Conservation (phyloP, 2,113 vertebrate species). For the Zeus faber region DNA sequence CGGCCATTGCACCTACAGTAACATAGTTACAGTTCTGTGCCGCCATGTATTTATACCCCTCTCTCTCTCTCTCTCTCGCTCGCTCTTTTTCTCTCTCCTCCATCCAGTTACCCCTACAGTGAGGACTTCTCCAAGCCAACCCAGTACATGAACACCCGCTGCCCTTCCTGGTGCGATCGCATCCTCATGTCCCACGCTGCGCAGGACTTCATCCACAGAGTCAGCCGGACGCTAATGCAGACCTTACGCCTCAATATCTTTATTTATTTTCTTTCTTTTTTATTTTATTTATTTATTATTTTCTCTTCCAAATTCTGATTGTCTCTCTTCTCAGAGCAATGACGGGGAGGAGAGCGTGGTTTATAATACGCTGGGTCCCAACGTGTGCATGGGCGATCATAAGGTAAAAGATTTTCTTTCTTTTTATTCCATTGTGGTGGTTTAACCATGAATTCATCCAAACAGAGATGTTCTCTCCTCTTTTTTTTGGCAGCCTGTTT, state of each 20-base stretch:
- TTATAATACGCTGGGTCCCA: conserved; percentile 76
- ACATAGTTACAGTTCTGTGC: background rate
- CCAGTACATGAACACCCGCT: conserved; percentile 82
- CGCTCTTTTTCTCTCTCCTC: background rate
- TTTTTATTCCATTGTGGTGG: conserved; percentile 23
- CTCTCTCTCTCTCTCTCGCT: background rate
- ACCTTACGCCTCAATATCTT: background rate
- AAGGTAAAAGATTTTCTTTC: conserved; percentile 77
- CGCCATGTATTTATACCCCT: background rate
- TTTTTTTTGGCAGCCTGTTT: conserved; percentile 72
- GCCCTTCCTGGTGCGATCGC: conserved; percentile 83
- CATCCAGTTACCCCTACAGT: conserved; percentile 82
- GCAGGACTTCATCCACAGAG: conserved; percentile 60
- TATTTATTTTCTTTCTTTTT: background rate
- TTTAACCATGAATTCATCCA: background rate
- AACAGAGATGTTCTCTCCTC: conserved; percentile 15
- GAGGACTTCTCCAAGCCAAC: conserved; percentile 77
- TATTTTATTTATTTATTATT: too few species aligned
- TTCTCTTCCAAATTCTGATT: too few species aligned
- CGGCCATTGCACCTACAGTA: background rate
- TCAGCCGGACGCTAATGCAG: conserved; percentile 39
- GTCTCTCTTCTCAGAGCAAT: conserved; percentile 62
- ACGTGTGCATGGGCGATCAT: conserved; percentile 83
- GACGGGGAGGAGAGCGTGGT: conserved; percentile 45
- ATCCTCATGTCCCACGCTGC: conserved; percentile 76